Base-by-base conservation (phyloP, 2,113 vertebrate genomes). In the Marmota monax region DNA sequence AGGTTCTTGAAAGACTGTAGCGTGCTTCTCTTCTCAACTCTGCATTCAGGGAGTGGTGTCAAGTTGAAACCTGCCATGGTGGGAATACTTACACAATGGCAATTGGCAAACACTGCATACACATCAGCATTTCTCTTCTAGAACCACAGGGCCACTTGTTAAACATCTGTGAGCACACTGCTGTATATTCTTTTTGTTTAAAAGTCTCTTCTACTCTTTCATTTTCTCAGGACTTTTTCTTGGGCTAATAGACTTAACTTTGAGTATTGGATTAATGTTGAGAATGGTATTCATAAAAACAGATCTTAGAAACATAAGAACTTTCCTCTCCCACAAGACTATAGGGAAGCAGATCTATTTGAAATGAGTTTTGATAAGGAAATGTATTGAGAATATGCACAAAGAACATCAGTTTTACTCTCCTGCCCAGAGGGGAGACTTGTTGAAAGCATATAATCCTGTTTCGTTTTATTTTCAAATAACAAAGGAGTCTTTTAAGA, bases 401-500 rank as follows among this genome's bases (percentile, higher is more conserved):
- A 83, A 86, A 87, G 14, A 77, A 20, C 34, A 13, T 25, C 56
- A 48, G 37, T 63, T 88, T 82, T 89, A 70, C 39, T 88, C 10
- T 92, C 20, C 67, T 88, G 61, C 9, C 45, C 69, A 61, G 70
- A 90, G 10, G 39, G 39, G 32, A 94, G 91, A 82, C 8, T 77
- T 51, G 29, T 53, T 42, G 56, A 73, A 67, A 74, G 34, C 86
- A 13, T 69, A 51, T 16, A 69, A 69, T 78, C 10, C 34, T 84
- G 12, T 73, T 94, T 34, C 74, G 8, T 73, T 94, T 27, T 84
- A 20, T 95, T 93, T 94, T 79, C 58, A 53, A 39, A 12, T 42
- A 82, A 89, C 48, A 92, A 39, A 88, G 45, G n/a, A 86, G 25
- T 77, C 42, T 94, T 85, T 79, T 73, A 69, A 74, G 84, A 56